These are phyloP conservation scores for Lepisosteus oculatus DNA, from an alignment of 2,113 vertebrate genomes.

Conservation along the genomic window DNA sequence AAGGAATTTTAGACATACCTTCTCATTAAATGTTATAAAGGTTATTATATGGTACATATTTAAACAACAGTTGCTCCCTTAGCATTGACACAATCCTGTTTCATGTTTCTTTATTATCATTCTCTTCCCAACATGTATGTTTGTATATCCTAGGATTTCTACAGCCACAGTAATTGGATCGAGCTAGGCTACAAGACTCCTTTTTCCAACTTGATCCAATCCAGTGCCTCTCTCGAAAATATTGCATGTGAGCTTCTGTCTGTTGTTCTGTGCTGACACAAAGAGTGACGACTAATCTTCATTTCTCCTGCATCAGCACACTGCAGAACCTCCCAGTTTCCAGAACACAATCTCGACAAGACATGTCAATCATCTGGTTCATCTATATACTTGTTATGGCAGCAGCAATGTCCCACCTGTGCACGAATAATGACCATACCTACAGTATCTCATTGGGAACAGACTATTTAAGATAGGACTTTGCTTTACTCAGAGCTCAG, in stretches of 20 bases:
- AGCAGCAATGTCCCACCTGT: too few species aligned
- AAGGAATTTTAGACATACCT: neutral
- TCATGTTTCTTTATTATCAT: neutral
- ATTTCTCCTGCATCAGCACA: too few species aligned
- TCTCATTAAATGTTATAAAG: neutral
- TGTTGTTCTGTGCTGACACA: too few species aligned
- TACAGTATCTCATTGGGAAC: too few species aligned
- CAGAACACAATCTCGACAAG: too few species aligned
- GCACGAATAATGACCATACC: too few species aligned
- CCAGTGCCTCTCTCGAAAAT: slow-evolving; percentile 41
- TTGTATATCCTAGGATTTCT: slow-evolving; percentile 49
- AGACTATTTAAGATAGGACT: too few species aligned
- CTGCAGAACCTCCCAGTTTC: too few species aligned
- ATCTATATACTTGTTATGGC: too few species aligned
- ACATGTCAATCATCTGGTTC: too few species aligned
- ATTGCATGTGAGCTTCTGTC: slow-evolving; percentile 42
- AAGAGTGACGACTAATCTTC: too few species aligned
- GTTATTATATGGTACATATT: slow-evolving; percentile 14
- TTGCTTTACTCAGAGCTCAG: too few species aligned
- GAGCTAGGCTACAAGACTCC: slow-evolving; percentile 45
- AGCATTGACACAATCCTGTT: neutral
- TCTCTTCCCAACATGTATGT: neutral
- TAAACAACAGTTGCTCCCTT: neutral
- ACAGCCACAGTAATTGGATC: slow-evolving; percentile 65
- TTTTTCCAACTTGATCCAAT: slow-evolving; percentile 46